Base-by-base conservation (phyloP, 2,797 vertebrate genomes). In the Nothura maculosa region DNA sequence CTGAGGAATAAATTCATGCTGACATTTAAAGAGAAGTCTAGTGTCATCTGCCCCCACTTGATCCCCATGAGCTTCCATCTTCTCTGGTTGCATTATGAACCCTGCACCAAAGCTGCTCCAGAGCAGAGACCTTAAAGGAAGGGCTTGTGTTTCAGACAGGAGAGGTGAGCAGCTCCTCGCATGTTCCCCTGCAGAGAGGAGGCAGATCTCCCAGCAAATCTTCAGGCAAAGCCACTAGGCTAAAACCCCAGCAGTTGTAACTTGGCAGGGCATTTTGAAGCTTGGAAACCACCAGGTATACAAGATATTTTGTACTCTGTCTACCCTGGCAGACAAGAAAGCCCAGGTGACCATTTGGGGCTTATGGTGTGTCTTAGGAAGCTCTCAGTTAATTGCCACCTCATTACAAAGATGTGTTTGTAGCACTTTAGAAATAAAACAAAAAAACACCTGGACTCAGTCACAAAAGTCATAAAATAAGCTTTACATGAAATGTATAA, bases 401-500 rank as follows among this genome's bases (percentile, higher is more conserved):
- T 94, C 34, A 16, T 1, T 7, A 52, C 12, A 81, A 74, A 66
- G 27, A 52, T 50, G 4, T 43, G 20, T 47, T 28, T 69, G 25
- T 69, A 73, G 52, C 67, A 86, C 88, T 76, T 91, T 69, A 81
- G 43, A 84, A 62, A 57, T 45, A 87, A 93, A 95, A 32, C 24
- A 85, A 17, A 13, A 81, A 48, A 60, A 93, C 60, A 55, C 43
- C 67, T 60, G 80, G 54, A 85, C 47, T 90, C 1, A 0, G 66
- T 63, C 38, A 62, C n/a, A 76, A 79, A 92, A n/a, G 55, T 57
- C 77, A 86, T 78, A 86, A 92, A 93, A 88, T 5, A 66, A 73
- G 24, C 47, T 86, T 90, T 57, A 76, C 21, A n/a, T 76, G 30
- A 50, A 76, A 79, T 15, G 69, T 57, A 55, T 8, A 92, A 79